phyloP scores from a whole-genome alignment of 2,888 invertebrate species.

The Nebria brevicollis region DNA sequence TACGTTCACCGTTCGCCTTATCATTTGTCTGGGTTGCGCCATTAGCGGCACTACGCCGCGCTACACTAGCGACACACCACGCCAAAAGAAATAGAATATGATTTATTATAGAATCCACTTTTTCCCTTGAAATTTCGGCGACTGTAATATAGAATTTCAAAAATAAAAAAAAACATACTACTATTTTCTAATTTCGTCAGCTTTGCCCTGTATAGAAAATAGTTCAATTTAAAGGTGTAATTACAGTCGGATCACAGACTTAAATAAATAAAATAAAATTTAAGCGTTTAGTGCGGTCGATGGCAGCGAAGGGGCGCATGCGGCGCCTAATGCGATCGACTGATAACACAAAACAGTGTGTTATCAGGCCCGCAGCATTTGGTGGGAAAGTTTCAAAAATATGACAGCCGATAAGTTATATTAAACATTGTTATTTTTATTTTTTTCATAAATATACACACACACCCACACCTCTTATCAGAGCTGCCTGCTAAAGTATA shows the following conservation, averaged over 20 bases:
- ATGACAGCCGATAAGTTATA: constrained; percentile 43
- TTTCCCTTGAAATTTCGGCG: too few relatives aligned
- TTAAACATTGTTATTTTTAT: not conserved
- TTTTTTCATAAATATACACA: not conserved
- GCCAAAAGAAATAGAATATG: not conserved
- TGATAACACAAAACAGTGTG: constrained; percentile 23
- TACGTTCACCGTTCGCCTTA: constrained; percentile 24
- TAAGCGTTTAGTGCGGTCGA: too few relatives aligned
- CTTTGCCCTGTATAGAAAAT: too few relatives aligned
- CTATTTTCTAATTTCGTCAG: too few relatives aligned
- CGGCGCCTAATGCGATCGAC: constrained; percentile 34
- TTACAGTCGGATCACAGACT: too few relatives aligned
- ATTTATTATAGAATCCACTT: not conserved
- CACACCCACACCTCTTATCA: not conserved
- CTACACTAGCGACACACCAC: constrained; percentile 18
- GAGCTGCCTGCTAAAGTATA: too few relatives aligned
- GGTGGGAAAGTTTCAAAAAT: constrained; percentile 44
- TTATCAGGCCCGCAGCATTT: not conserved
- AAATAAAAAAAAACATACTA: too few relatives aligned
- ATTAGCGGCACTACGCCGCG: constrained; percentile 31
- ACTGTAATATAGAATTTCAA: too few relatives aligned
- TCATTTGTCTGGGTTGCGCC: constrained; percentile 44
- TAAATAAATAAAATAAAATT: too few relatives aligned
- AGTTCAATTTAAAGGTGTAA: too few relatives aligned
- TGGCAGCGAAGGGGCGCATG: not conserved